Evolutionary conservation across 2,113 vertebrate species (phyloP).

Genomic region (Python bivittatus): DNA sequence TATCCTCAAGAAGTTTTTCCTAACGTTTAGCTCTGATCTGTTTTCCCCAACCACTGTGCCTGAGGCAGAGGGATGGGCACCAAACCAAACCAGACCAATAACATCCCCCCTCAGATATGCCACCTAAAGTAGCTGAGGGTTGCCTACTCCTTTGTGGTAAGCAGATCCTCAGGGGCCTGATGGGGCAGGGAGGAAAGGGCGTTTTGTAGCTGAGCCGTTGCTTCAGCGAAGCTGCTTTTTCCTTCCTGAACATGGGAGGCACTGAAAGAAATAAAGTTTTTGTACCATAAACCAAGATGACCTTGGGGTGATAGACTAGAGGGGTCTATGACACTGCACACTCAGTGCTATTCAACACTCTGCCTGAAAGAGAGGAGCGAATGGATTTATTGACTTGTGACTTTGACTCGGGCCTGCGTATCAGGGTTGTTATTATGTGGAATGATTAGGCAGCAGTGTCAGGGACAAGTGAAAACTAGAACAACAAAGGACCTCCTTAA

Average conservation of each 20-base stretch:
- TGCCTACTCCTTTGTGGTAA: neutral
- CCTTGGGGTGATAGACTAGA: conserved; percentile 91
- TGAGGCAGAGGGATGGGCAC: neutral
- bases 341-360: conserved; percentile 81
- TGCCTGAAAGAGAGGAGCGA: conserved; percentile 82
- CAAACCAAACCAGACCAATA: neutral
- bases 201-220: neutral
- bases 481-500: conserved; percentile 83
- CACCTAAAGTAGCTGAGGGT: neutral
- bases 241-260: conserved; percentile 49
- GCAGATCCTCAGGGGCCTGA: neutral
- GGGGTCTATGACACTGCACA: conserved; percentile 80
- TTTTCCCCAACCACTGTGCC: neutral
- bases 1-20: neutral
- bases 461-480: conserved; percentile 88
- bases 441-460: conserved; percentile 92
- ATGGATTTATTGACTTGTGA: conserved; percentile 96
- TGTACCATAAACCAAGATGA: conserved; percentile 78
- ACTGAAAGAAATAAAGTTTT: conserved; percentile 70
- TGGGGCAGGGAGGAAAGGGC: neutral
- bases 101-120: neutral
- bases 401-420: conserved; percentile 87
- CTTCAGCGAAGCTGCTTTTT: neutral
- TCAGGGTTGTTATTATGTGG: conserved; percentile 90
- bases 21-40: neutral